A percentile compares a stretch with the other conserved stretches of the same genome.
Evolutionary conservation across 2,113 vertebrate genomes (phyloP).

Genomic region (Mirza zaza): DNA sequence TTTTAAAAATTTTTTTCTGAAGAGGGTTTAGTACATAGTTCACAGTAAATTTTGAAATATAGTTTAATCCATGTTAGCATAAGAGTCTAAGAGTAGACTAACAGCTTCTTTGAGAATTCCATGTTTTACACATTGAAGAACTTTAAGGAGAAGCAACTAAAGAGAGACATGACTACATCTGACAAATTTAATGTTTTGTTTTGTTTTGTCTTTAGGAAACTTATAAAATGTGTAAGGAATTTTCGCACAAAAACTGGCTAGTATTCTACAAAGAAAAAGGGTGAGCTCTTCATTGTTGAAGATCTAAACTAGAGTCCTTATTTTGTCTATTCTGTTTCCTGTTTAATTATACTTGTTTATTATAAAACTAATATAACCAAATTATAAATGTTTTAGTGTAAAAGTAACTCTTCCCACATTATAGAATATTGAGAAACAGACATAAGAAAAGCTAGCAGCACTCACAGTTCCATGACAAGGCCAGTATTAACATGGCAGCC

Average conservation of each 20-base stretch:
- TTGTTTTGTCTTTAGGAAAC: slow-evolving; percentile 77
- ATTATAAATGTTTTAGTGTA: slow-evolving; percentile 9
- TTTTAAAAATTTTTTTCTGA: not conserved
- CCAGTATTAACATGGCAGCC: no score
- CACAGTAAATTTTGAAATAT: slow-evolving; percentile 24
- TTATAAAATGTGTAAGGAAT: slow-evolving; percentile 95
- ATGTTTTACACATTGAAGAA: not conserved
- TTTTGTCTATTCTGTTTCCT: slow-evolving; percentile 15
- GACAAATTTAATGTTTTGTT: slow-evolving; percentile 53
- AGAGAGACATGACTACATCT: not conserved
- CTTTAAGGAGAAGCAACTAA: not conserved
- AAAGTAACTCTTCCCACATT: not conserved
- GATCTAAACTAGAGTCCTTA: slow-evolving; percentile 6
- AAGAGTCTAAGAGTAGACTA: not conserved
- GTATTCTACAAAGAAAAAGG: slow-evolving; percentile 94
- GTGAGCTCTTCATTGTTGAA: slow-evolving; percentile 82
- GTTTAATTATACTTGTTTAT: slow-evolving; percentile 21
- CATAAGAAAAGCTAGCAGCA: not conserved
- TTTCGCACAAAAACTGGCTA: slow-evolving; percentile 98
- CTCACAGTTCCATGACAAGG: not conserved
- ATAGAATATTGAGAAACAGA: not conserved
- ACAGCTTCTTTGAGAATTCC: not conserved
- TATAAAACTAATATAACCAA: not conserved
- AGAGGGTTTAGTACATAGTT: not conserved
- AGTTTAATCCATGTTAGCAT: not conserved